A percentile compares a stretch with the other conserved stretches of the same genome.
phyloP scores from a whole-genome alignment of 2,888 invertebrate species.

The Julus scanicus region DNA sequence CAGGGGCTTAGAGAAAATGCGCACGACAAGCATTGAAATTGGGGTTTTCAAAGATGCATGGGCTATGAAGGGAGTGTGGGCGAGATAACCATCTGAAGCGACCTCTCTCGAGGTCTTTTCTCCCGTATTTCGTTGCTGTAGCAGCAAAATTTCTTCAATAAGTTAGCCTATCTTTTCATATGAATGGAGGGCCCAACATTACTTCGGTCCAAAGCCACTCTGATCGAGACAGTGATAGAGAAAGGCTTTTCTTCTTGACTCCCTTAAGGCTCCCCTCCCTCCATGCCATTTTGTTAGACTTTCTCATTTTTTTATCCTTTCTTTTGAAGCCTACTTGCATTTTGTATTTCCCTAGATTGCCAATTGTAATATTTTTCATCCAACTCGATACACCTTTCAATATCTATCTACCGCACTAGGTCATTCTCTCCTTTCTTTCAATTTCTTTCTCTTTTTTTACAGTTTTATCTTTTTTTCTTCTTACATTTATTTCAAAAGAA shows the following conservation, averaged over 20 bases:
- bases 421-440: slow-evolving; percentile 33
- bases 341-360: slow-evolving; percentile 33
- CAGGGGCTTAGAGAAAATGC: slow-evolving; percentile 8
- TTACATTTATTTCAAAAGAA: slow-evolving; percentile 14
- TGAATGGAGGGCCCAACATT: slow-evolving; percentile 33
- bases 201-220: slow-evolving; percentile 26
- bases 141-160: slow-evolving; percentile 21
- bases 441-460: background rate
- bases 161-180: slow-evolving; percentile 33
- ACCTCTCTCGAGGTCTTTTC: slow-evolving; percentile 23
- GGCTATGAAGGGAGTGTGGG: slow-evolving; percentile 27
- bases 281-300: background rate
- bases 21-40: slow-evolving; percentile 17
- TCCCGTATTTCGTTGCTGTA: slow-evolving; percentile 27
- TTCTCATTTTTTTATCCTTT: slow-evolving; percentile 16
- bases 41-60: slow-evolving; percentile 33
- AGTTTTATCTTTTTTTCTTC: slow-evolving; percentile 1
- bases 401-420: slow-evolving; percentile 25
- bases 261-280: slow-evolving; percentile 33
- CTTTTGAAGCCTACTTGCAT: slow-evolving; percentile 26
- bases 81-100: slow-evolving; percentile 27
- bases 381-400: slow-evolving; percentile 33
- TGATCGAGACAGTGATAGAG: slow-evolving; percentile 33
- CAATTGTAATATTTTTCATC: slow-evolving; percentile 33
- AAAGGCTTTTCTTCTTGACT: slow-evolving; percentile 23